Evolutionary conservation across 2,888 invertebrate genomes (phyloP), one percentile per base, ranked within the genome.

Genomic region (Phrixothrix hirtus): DNA sequence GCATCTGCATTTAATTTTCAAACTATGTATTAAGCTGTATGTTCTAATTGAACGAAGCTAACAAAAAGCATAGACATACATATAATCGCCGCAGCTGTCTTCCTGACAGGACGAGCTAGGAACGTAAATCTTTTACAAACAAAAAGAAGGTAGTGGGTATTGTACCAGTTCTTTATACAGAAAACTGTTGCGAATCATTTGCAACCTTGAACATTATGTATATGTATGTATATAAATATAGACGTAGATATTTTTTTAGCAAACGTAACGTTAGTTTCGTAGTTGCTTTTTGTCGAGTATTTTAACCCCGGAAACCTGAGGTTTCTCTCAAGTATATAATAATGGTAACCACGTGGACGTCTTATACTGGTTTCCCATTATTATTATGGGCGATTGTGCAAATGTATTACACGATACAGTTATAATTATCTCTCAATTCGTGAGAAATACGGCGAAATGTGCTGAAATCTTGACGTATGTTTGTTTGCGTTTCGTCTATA

Each of bases 181-280:
- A 39, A 38, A 47, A 50, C 50, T 30, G 43, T 45, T 45, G 44
- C 52, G 12, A 41, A 48, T 54, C 54, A 48, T 37, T 48, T 44
- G 45, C 52, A 55, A 55, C 59, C 59, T 59, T 59, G 57, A 49
- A 44, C 55, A 45, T n/a, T n/a, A n/a, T n/a, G n/a, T n/a, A n/a
- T n/a, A n/a, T n/a, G n/a, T n/a, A n/a, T n/a, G n/a, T n/a, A n/a
- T n/a, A n/a, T n/a, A n/a, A n/a, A n/a, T n/a, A n/a, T n/a, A n/a
- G n/a, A 38, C 42, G 38, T 49, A 41, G 38, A 30, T 38, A 41
- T 34, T 31, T 30, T 36, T 52, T 47, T 26, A 21, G 46, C 31
- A 42, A 47, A 46, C 45, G 49, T 55, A 55, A 49, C 54, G 54
- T 49, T 51, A 51, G 4, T 43, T 39, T 49, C 47, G 42, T 42